Evolutionary conservation across 2,888 invertebrate genomes (phyloP).

Genomic region (Heterodera filipjevi): DNA sequence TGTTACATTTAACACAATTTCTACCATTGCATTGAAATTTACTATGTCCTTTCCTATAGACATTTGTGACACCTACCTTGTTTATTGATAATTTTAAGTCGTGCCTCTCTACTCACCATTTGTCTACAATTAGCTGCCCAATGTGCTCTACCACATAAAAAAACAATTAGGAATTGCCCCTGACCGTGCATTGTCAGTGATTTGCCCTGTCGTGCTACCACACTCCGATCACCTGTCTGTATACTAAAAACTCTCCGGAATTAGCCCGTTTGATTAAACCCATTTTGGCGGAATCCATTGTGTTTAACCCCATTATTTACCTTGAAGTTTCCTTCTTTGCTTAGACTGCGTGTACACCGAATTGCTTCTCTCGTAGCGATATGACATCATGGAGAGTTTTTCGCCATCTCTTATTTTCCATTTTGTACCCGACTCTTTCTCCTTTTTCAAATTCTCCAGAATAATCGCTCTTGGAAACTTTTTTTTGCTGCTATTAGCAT

Average conservation of each 20-base stretch:
- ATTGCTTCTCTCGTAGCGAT: too few relatives aligned
- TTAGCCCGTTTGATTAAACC: neutral
- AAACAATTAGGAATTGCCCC: neutral
- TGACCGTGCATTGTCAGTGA: neutral
- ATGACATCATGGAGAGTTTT: too few relatives aligned
- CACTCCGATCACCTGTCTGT: neutral
- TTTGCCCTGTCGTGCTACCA: neutral
- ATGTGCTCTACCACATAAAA: neutral
- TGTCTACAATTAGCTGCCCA: conserved; percentile 12
- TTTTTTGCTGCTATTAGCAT: too few relatives aligned
- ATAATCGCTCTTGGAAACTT: too few relatives aligned
- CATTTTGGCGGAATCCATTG: neutral
- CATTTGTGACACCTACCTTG: conserved; percentile 1
- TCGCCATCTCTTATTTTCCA: too few relatives aligned
- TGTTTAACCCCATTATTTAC: neutral
- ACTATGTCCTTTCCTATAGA: conserved; percentile 1
- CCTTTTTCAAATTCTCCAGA: too few relatives aligned
- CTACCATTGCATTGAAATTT: neutral
- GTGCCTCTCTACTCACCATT: neutral
- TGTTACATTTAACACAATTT: neutral
- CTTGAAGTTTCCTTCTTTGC: neutral
- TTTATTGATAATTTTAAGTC: neutral
- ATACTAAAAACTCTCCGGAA: neutral
- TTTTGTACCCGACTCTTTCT: too few relatives aligned
- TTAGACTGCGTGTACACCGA: too few relatives aligned